Evolutionary conservation across 2,797 vertebrate species (phyloP).

Genomic region (Iguana delicatissima): DNA sequence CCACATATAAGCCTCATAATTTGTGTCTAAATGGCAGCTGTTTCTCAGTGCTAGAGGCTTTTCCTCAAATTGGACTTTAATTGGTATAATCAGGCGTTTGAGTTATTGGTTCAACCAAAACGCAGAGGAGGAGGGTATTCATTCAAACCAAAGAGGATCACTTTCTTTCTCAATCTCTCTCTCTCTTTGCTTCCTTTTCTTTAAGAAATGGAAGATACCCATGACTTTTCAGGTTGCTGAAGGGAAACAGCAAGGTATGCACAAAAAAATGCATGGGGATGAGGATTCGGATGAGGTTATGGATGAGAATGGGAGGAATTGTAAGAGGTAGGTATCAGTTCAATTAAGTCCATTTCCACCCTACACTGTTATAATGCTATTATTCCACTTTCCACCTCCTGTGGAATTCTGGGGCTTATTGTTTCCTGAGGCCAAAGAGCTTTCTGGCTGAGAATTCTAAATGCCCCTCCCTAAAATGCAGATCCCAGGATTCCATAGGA

Average conservation of each 20-base stretch:
- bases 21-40: constrained; percentile 90
- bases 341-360: constrained; percentile 57
- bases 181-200: constrained; percentile 63
- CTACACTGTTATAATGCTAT: too few relatives aligned
- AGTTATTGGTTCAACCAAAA: constrained; percentile 73
- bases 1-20: constrained; percentile 89
- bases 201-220: constrained; percentile 72
- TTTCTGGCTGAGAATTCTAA: too few relatives aligned
- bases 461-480: too few relatives aligned
- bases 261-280: constrained; percentile 57
- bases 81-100: constrained; percentile 73
- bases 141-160: constrained; percentile 65
- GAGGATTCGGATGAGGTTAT: background rate
- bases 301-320: background rate
- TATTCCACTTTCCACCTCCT: too few relatives aligned
- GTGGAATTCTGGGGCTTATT: too few relatives aligned
- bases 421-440: too few relatives aligned
- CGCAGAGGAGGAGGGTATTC: constrained; percentile 41
- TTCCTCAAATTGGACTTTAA: constrained; percentile 75
- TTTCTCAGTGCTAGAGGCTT: constrained; percentile 85
- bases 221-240: constrained; percentile 70
- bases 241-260: constrained; percentile 75
- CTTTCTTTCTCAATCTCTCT: constrained; percentile 67
- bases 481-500: too few relatives aligned
- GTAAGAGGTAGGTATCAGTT: constrained; percentile 56